Conservation (phyloP, 1,140 invertebrate genomes). For the Nixonia krombeini region DNA sequence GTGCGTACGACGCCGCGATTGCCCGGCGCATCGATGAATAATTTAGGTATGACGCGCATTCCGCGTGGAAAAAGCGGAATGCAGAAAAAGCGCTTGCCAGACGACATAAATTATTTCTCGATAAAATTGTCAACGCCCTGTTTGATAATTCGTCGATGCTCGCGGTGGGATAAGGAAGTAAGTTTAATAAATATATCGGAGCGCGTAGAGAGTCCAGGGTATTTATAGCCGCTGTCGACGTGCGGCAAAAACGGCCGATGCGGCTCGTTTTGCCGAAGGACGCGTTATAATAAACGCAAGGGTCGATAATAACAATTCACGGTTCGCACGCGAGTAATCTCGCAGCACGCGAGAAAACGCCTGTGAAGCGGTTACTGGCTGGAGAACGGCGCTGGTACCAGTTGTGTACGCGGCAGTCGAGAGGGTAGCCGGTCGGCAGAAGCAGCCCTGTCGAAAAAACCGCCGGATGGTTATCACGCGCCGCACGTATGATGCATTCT, state of each 20-base stretch:
- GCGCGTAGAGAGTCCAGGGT: too few relatives aligned
- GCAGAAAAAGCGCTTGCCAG: too few relatives aligned
- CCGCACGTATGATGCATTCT: constrained; percentile 9
- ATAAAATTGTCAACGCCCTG: too few relatives aligned
- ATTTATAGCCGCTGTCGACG: neutral
- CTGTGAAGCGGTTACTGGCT: constrained; percentile 18
- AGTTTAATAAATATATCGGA: too few relatives aligned
- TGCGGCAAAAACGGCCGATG: constrained; percentile 8
- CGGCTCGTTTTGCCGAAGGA: constrained; percentile 17
- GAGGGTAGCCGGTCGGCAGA: constrained; percentile 1
- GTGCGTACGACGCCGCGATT: neutral
- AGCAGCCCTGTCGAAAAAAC: constrained; percentile 14
- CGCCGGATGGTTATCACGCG: constrained; percentile 6
- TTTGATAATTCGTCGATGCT: too few relatives aligned
- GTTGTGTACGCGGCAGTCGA: constrained; percentile 6
- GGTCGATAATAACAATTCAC: constrained; percentile 38
- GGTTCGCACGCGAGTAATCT: constrained; percentile 43
- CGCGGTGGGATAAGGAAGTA: too few relatives aligned
- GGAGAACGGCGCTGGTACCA: constrained; percentile 21
- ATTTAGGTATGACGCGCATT: neutral
- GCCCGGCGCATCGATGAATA: constrained; percentile 1
- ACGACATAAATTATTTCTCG: too few relatives aligned
- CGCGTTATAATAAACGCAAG: constrained; percentile 27
- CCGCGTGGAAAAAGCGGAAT: too few relatives aligned
- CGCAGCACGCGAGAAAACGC: constrained; percentile 35